Base-by-base conservation (phyloP, 2,888 invertebrate species). In the Leptinotarsa juncta region DNA sequence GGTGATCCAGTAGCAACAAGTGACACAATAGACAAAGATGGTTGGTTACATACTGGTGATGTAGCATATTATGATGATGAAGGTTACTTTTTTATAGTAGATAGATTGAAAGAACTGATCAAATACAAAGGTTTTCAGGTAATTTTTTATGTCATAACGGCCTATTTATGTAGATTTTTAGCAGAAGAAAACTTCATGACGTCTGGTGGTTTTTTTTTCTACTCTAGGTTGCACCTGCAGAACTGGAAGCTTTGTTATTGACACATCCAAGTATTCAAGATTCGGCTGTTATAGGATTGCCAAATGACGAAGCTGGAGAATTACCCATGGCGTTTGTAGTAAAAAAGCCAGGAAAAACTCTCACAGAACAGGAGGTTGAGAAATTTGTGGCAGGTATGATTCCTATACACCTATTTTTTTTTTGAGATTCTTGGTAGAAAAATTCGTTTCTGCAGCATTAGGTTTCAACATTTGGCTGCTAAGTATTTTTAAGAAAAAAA, bases 121-220 rank as follows among this genome's bases (percentile, higher is more conserved):
- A 97, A 97, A 87, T 96, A 96, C 85, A 97, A 97, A 87, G 96
- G 94, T 55, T 95, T 93, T 83, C 94, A 95, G 91, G 95, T 95
- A 81, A 67, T 51, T 67, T n/a, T 42, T 12, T 42, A 42, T 10
- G 2, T 42, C 42, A 42, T 42, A 42, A 42, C 0, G 12, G 12
- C 42, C 42, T 42, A 12, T 42, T 42, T 3, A 3, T 42, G 42
- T 42, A 42, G 42, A 42, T 42, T 42, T 32, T 42, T 10, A 42
- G 42, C 42, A 42, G 3, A 42, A 42, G 42, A 42, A 42, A 42
- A 42, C 42, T 42, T 42, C 10, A 42, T 42, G 42, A 42, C 10
- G 10, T 32, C 32, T 0, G 10, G 12, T 42, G 42, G 2, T 12
- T 18, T 26, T 12, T 26, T 62, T n/a, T 32, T 62, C 26, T 15